Base-by-base conservation (phyloP, 2,888 invertebrate species). In the Megaustenia siamemsis region DNA sequence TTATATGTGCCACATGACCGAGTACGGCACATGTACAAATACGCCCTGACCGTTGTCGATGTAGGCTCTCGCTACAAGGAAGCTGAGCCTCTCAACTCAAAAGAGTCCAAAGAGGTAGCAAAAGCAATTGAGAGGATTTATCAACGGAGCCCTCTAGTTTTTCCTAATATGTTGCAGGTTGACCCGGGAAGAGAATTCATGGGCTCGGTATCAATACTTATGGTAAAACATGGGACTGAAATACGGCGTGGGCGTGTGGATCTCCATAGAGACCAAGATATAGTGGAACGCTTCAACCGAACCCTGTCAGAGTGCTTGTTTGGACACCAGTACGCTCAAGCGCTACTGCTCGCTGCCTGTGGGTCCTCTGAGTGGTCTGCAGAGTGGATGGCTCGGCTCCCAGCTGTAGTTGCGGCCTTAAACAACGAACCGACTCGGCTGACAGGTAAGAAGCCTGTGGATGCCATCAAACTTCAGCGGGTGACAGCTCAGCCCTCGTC, bases 21-120 rank as follows among this genome's bases (percentile, higher is more conserved):
- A n/a, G n/a, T n/a, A n/a, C n/a, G n/a, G n/a, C n/a, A n/a, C n/a
- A 35, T 35, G 43, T 82, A 75, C 60, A 82, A 82, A 45, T 82
- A 82, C 32, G 75, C 82, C 21, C 56, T 75, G 28, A 82, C 75
- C 28, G 43, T 82, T 24, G 82, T 82, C 32, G 82, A 82, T 75
- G 40, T 82, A 15, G 82, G 75, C 66, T n/a, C n/a, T 66, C 66
- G 66, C 12, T 66, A n/a, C 66, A 66, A 66, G n/a, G 66, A 21
- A 8, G 24, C 66, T 10, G 66, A 66, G n/a, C 66, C 66, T 8
- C 66, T 66, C 6, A n/a, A 21, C n/a, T n/a, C 60, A 38, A 79
- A 63, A 43, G 43, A 43, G 10, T 10, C 63, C 38, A 28, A 12
- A 28, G 60, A 35, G 0, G 79, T 60, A 12, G 63, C 79, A 4